A percentile compares a stretch with the other conserved stretches of the same genome.
phyloP scores from a whole-genome alignment of 2,113 vertebrate species.

The Ptilorrhoa leucosticta region DNA sequence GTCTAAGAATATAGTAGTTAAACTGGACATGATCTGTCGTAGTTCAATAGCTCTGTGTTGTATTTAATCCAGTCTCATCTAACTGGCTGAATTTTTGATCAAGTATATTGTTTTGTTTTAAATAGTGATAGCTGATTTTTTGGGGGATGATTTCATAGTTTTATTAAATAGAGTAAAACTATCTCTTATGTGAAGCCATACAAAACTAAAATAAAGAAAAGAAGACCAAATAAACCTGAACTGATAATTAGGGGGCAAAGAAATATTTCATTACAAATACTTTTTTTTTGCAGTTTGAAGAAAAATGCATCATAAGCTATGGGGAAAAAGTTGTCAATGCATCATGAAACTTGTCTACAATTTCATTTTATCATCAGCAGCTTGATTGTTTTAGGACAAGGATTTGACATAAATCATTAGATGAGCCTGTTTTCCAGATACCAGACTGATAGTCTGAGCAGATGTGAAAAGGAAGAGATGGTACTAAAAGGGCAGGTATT shows the following conservation, averaged over 20 bases:
- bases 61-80: neutral
- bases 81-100: neutral
- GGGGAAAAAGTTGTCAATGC: rapidly evolving
- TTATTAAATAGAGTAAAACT: neutral
- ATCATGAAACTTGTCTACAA: neutral
- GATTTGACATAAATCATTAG: neutral
- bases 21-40: neutral
- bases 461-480: neutral
- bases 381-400: neutral
- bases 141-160: neutral
- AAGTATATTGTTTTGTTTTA: neutral
- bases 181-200: neutral
- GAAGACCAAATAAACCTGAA: neutral
- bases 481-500: neutral
- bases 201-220: neutral
- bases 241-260: neutral
- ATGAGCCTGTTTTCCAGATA: neutral
- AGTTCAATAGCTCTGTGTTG: neutral
- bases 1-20: neutral
- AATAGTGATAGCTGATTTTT: neutral
- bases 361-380: neutral
- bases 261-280: neutral
- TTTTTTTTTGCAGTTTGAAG: neutral
- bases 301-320: neutral
- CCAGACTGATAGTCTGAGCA: neutral